A percentile compares a stretch with the other conserved stretches of the same genome.
Evolutionary conservation across 1,140 invertebrate genomes (phyloP).

Genomic region (Drosophila rufa): DNA sequence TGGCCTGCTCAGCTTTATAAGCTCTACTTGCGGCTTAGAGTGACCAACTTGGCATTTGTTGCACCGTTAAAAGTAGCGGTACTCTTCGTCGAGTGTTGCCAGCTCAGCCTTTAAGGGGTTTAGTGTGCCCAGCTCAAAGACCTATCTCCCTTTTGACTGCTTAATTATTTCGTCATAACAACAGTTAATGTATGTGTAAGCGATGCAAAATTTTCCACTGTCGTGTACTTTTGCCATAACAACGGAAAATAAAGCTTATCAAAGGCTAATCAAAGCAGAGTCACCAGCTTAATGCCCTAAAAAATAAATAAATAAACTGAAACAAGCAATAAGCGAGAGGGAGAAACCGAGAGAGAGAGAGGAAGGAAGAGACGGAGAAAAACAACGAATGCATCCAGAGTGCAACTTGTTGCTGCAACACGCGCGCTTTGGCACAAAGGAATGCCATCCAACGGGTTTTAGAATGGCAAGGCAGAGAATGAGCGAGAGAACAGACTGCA

Average conservation of each 20-base stretch:
- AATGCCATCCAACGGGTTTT: constrained; percentile 76
- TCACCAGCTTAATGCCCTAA: constrained; percentile 1
- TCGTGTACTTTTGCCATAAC: background rate
- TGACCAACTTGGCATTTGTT: background rate
- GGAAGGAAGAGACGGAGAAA: constrained; percentile 23
- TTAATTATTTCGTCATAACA: background rate
- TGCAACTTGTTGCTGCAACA: constrained; percentile 70
- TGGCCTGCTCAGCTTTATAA: background rate
- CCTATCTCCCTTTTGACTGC: background rate
- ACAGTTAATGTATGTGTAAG: constrained; percentile 1
- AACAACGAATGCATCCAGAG: constrained; percentile 22
- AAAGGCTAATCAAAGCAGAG: constrained; percentile 17
- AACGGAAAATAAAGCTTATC: constrained; percentile 23
- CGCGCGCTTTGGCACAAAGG: constrained; percentile 26
- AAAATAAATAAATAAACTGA: constrained; percentile 19
- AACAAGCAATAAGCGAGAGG: background rate
- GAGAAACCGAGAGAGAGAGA: background rate
- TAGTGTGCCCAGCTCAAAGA: no score
- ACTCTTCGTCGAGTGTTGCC: background rate
- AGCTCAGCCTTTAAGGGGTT: background rate
- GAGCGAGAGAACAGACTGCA: constrained; percentile 22
- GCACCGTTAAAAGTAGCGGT: background rate
- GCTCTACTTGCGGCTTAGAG: background rate
- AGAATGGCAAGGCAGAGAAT: constrained; percentile 20
- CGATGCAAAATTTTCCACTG: constrained; percentile 27